Evolutionary conservation across 1,140 invertebrate species (phyloP).

Genomic region (Leptinotarsa undecemlineata): DNA sequence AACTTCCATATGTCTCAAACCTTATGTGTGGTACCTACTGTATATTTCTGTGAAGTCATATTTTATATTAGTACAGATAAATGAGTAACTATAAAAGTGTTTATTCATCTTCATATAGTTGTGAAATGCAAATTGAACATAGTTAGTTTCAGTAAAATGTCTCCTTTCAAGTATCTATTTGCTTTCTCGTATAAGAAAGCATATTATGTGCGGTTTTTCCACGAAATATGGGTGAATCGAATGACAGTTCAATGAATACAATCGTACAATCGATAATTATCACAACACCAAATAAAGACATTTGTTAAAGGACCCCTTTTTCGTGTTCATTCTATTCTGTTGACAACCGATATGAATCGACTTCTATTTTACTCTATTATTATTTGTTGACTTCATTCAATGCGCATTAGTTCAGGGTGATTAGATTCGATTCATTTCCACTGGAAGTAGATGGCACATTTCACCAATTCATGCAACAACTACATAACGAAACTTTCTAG

Average conservation of each 20-base stretch:
- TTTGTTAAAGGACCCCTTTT: not conserved
- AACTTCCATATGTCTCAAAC: too few species aligned
- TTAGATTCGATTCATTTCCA: not conserved
- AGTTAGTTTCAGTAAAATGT: too few species aligned
- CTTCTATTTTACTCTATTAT: constrained; percentile 5
- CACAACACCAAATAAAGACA: constrained; percentile 1
- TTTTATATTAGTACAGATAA: too few species aligned
- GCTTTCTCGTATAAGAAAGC: too few species aligned
- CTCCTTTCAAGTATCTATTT: too few species aligned
- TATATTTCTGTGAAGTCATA: too few species aligned
- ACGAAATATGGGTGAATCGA: not conserved
- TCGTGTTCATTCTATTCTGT: not conserved
- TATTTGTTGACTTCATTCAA: not conserved
- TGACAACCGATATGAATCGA: constrained; percentile 1
- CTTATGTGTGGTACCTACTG: too few species aligned
- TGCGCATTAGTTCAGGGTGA: not conserved
- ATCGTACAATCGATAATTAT: constrained; percentile 6
- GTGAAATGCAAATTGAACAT: too few species aligned
- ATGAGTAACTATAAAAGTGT: too few species aligned
- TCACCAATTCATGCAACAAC: too few species aligned
- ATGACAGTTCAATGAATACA: not conserved
- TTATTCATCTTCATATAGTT: too few species aligned
- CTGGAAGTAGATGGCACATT: not conserved
- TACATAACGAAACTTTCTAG: too few species aligned
- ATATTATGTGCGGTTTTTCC: not conserved